phyloP scores from a whole-genome alignment of 2,888 invertebrate species.

The Tubiluchus corallicola region DNA sequence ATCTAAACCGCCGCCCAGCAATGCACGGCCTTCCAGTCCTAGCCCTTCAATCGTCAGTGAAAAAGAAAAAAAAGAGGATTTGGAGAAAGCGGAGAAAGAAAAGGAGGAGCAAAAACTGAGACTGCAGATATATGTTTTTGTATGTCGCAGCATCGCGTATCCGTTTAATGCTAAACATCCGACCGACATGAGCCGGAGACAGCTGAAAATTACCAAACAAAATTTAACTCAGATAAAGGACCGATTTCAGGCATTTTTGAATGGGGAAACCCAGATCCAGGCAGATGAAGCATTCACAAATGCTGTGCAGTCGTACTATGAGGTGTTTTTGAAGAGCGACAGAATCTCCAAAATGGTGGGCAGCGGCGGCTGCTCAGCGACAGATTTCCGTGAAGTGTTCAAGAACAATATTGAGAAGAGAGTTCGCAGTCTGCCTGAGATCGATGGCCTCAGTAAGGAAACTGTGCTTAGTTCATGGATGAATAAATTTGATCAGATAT shows the following conservation, averaged over 20 bases:
- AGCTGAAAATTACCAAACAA: conserved; percentile 86
- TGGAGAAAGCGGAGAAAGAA: conserved; percentile 78
- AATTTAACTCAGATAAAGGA: conserved; percentile 83
- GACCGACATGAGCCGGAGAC: conserved; percentile 82
- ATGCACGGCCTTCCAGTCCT: conserved; percentile 27
- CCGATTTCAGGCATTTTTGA: conserved; percentile 83
- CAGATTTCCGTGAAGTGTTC: conserved; percentile 96
- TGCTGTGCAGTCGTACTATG: conserved; percentile 82
- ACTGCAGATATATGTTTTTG: conserved; percentile 92
- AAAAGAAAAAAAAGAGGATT: conserved; percentile 21
- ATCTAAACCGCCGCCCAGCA: conserved; percentile 21
- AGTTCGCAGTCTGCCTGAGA: conserved; percentile 89
- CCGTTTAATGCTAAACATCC: conserved; percentile 99
- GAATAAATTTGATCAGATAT: conserved; percentile 97
- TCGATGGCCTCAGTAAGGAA: conserved; percentile 96
- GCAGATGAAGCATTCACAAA: conserved; percentile 97
- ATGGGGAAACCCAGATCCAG: conserved; percentile 94
- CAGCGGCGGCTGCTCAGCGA: conserved; percentile 91
- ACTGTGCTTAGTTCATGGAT: conserved; percentile 98
- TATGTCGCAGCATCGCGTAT: conserved; percentile 90
- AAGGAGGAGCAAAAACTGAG: conserved; percentile 88
- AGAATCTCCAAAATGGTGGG: conserved; percentile 88
- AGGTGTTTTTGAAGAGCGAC: conserved; percentile 92
- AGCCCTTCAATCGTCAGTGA: conserved; percentile 27
- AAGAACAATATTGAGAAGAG: conserved; percentile 96